phyloP scores from a whole-genome alignment of 2,888 invertebrate genomes.

The Thalpophila matura region DNA sequence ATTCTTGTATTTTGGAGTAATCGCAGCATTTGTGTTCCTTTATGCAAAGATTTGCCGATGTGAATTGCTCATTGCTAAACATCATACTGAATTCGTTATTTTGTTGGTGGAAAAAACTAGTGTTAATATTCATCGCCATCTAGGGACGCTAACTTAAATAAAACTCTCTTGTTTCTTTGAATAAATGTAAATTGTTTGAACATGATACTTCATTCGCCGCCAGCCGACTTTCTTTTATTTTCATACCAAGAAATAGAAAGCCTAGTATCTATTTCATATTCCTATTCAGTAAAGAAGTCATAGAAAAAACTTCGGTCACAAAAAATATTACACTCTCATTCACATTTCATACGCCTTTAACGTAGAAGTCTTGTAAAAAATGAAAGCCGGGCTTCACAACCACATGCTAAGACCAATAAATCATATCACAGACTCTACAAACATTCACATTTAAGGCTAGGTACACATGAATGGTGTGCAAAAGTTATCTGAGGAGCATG shows the following conservation, averaged over 20 bases:
- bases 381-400: slow-evolving; percentile 30
- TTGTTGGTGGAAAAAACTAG: slow-evolving; percentile 16
- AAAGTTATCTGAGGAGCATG: slow-evolving; percentile 74
- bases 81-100: slow-evolving; percentile 49
- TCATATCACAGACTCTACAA: slow-evolving; percentile 56
- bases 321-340: slow-evolving; percentile 35
- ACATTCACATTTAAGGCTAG: slow-evolving; percentile 58
- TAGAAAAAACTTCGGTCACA: slow-evolving; percentile 34
- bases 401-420: slow-evolving; percentile 55
- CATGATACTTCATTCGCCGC: slow-evolving; percentile 16
- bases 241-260: slow-evolving; percentile 3
- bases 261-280: slow-evolving; percentile 34
- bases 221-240: slow-evolving; percentile 34
- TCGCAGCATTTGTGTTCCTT: slow-evolving; percentile 38
- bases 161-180: slow-evolving; percentile 31
- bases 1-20: slow-evolving; percentile 56
- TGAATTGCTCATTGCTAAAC: slow-evolving; percentile 39
- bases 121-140: slow-evolving; percentile 44
- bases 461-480: slow-evolving; percentile 65
- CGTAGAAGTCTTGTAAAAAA: slow-evolving; percentile 28
- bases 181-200: slow-evolving; percentile 40
- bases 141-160: slow-evolving; percentile 36
- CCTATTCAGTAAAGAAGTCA: slow-evolving; percentile 34
- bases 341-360: slow-evolving; percentile 32
- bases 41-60: slow-evolving; percentile 48